phyloP scores from a whole-genome alignment of 2,888 invertebrate genomes.

The Sarcophaga carnaria region DNA sequence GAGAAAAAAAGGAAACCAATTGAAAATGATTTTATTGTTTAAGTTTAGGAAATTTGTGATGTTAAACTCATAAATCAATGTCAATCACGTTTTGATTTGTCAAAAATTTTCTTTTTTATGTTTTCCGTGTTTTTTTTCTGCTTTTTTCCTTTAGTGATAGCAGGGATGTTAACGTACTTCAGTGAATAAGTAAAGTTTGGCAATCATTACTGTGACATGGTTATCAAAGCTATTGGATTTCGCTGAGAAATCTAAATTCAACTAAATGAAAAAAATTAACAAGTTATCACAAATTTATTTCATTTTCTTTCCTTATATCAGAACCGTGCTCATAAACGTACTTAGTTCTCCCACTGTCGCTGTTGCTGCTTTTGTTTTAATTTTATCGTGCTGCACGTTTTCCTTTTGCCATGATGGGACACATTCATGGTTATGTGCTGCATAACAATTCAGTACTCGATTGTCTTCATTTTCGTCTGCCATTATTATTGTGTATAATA shows the following conservation, averaged over 20 bases:
- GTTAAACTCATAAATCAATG: not conserved
- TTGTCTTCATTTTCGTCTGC: not conserved
- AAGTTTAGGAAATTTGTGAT: not conserved
- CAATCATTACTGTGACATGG: not conserved
- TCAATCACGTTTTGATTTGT: constrained; percentile 12
- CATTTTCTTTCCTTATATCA: no score
- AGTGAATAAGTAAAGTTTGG: not conserved
- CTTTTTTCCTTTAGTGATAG: not conserved
- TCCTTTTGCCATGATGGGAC: not conserved
- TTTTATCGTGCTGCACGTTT: not conserved
- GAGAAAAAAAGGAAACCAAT: not conserved
- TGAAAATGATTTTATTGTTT: not conserved
- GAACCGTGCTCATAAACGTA: no score
- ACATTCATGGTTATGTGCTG: not conserved
- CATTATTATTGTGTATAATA: not conserved
- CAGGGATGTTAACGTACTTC: not conserved
- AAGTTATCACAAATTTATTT: no score
- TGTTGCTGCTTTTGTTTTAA: no score
- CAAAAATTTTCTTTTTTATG: not conserved
- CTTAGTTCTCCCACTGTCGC: no score
- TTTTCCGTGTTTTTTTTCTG: not conserved
- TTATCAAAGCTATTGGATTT: no score
- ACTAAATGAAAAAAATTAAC: no score
- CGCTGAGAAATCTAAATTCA: no score
- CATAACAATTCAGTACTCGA: not conserved